These are phyloP conservation scores for Ictalurus furcatus DNA, from an alignment of 2,113 vertebrate genomes.

Conservation along the genomic window DNA sequence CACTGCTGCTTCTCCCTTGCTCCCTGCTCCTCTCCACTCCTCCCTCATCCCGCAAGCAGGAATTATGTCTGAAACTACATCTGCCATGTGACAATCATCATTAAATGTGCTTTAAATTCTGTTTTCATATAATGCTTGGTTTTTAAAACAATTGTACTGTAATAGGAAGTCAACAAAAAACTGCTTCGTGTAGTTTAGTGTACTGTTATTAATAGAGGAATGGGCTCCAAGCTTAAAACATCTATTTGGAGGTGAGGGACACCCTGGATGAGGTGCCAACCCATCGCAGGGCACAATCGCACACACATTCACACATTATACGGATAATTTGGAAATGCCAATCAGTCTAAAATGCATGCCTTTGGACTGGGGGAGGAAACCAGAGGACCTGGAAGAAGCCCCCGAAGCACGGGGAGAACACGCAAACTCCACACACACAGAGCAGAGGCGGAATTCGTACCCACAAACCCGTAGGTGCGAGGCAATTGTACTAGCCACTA, in stretches of 20 bases:
- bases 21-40: constrained; percentile 53
- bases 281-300: no score
- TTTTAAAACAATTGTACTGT: constrained; percentile 21
- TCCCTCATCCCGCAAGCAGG: constrained; percentile 39
- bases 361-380: no score
- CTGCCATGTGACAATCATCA: constrained; percentile 30
- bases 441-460: no score
- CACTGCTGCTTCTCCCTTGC: constrained; percentile 63
- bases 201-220: constrained; percentile 16
- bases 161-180: neutral
- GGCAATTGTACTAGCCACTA: no score
- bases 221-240: neutral
- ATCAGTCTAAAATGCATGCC: no score
- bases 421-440: no score
- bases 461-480: no score
- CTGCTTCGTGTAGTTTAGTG: constrained; percentile 28
- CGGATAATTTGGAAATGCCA: no score
- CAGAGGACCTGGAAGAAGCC: no score
- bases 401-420: no score
- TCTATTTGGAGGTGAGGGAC: neutral
- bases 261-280: no score
- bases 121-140: neutral
- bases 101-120: neutral
- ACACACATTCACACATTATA: no score
- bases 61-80: constrained; percentile 6